Conservation (phyloP, 2,797 vertebrate genomes). For the Carapus acus region DNA sequence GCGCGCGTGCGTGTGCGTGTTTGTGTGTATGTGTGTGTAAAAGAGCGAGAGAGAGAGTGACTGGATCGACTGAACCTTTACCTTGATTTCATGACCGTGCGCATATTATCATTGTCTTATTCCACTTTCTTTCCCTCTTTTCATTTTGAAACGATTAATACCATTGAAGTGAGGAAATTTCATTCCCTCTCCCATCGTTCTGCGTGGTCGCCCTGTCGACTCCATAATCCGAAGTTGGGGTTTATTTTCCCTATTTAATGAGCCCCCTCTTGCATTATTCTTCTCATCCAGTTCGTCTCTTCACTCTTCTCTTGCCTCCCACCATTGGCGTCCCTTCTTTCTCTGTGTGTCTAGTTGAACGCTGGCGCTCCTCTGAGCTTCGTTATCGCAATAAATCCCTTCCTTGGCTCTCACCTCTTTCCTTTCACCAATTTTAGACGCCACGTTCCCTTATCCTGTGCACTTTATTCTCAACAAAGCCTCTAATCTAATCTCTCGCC, state of each 20-base stretch:
- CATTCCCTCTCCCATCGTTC: constrained; percentile 13
- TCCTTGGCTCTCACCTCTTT: constrained; percentile 11
- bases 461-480: neutral
- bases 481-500: constrained; percentile 19
- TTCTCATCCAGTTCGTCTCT: constrained; percentile 7
- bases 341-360: constrained; percentile 4
- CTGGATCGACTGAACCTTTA: neutral
- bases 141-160: constrained; percentile 4
- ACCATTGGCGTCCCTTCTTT: constrained; percentile 2
- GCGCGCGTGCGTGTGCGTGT: constrained; percentile 14
- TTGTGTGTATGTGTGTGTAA: constrained; percentile 10
- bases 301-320: neutral
- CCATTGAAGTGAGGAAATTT: constrained; percentile 10
- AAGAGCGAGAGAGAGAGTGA: no score
- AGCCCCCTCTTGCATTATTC: neutral
- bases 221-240: constrained; percentile 8
- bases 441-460: neutral
- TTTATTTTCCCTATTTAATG: constrained; percentile 15
- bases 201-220: constrained; percentile 6
- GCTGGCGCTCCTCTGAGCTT: constrained; percentile 19
- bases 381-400: constrained; percentile 15
- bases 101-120: constrained; percentile 2
- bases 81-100: constrained; percentile 9
- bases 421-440: no score
- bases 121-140: no score